Base-by-base conservation (phyloP, 2,797 vertebrate species). In the Discoglossus pictus region DNA sequence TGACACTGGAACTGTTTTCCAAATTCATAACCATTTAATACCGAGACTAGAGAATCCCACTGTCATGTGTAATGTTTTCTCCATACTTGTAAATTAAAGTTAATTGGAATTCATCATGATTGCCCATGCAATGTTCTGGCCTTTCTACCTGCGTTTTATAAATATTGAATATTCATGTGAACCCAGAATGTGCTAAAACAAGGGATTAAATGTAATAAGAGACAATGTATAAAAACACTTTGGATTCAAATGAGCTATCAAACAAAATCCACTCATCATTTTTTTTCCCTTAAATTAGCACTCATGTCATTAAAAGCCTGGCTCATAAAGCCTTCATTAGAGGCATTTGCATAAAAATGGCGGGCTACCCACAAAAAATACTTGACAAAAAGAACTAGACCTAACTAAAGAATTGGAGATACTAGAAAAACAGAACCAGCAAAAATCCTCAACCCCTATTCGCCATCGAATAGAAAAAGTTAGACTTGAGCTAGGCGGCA, bases 61-160 rank as follows among this genome's bases (percentile, higher is more conserved):
- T 58, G 48, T 61, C 50, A 69, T 63, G 53, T 72, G 60, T 65
- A 74, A 43, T 73, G 39, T 75, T 61, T 25, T 48, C 54, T 62
- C 66, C 50, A 8, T 73, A 74, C 74, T 54, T 54, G 53, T 48
- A 72, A 34, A 34, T 75, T 65, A 34, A 43, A 74, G 1, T 48
- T 61, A 48, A 46, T 67, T 65, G 35, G 53, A 66, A 74, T 74
- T 78, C 62, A 53, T 43, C 3, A 68, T 44, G 59, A 74, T 53
- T 64, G 20, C 61, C 72, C 38, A 0, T 24, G 47, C 34, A 68
- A 17, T 36, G n/a, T 59, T 63, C 27, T 21, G 65, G 25, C 1
- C 2, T 55, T 16, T 18, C 73, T 16, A 23, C 38, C 44, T 10
- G 43, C 64, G 54, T 54, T 54, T 44, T 51, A 55, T 47, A 61